Evolutionary conservation across 2,113 vertebrate species (phyloP), one percentile per base, ranked within the genome.

Genomic region (Etheostoma cragini): DNA sequence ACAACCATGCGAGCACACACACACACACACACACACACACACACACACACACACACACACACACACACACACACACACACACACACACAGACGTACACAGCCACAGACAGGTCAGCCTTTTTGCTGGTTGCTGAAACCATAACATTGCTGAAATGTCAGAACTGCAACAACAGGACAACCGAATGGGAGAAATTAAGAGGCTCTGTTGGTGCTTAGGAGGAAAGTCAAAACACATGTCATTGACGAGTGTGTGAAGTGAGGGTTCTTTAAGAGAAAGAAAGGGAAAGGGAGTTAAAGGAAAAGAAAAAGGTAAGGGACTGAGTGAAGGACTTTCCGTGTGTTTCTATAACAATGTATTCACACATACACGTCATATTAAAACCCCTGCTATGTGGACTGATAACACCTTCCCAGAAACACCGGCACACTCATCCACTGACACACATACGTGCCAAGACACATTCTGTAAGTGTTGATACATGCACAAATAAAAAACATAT

Each of bases 151-250:
- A 78, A 79, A 78, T 71, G 78, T 85, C 65, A 87, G 57, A 80
- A 74, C 70, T 78, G 82, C 50, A 82, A 87, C 79, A 87, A 82
- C 73, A 85, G 85, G 77, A 65, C 80, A 52, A 68, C 57, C 83
- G 88, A 93, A 91, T 85, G 86, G 88, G 81, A 72, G 87, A 92
- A 90, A 89, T 93, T 93, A 93, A 88, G 78, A 87, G 81, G 87
- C 84, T 86, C 89, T 93, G 90, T 92, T 87, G 85, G 83, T 83
- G 83, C 88, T 89, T 75, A 67, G 77, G 74, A 74, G 87, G 74
- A 79, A 90, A 91, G 93, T 94, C 92, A 93, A 91, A 95, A 93
- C 87, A 92, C 80, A 80, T 74, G 76, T 91, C 80, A 92, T 81
- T 82, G 83, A 93, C 82, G 88, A 91, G 83, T 49, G 78, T 78